These are phyloP conservation scores for Tiphia femorata DNA, from an alignment of 2,888 invertebrate species.

Conservation along the genomic window DNA sequence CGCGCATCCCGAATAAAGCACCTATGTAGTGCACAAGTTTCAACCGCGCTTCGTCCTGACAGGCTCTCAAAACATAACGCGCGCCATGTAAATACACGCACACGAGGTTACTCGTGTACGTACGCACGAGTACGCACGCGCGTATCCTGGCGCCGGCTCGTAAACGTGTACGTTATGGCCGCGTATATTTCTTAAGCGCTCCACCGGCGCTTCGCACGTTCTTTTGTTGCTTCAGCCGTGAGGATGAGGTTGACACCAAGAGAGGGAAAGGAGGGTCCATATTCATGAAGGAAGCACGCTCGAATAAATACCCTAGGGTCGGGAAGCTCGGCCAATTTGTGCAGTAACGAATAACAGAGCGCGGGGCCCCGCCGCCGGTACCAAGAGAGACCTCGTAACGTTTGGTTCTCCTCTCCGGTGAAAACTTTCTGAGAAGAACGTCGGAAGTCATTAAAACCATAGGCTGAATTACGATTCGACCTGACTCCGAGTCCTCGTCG, in stretches of 20 bases:
- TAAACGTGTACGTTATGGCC: constrained; percentile 12
- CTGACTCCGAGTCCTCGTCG: too few relatives aligned
- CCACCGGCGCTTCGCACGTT: constrained; percentile 17
- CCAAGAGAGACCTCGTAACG: too few relatives aligned
- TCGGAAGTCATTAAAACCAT: too few relatives aligned
- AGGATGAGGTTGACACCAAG: constrained; percentile 13
- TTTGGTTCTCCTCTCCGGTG: background rate
- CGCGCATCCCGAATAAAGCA: too few relatives aligned
- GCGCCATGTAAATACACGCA: too few relatives aligned
- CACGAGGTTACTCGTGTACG: too few relatives aligned
- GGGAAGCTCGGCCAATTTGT: constrained; percentile 30
- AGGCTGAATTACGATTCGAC: too few relatives aligned
- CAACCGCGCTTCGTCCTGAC: too few relatives aligned
- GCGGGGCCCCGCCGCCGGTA: background rate
- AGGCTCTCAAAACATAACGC: too few relatives aligned
- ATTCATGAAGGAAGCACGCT: constrained; percentile 40
- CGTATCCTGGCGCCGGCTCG: background rate
- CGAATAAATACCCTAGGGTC: constrained; percentile 27
- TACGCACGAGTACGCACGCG: background rate
- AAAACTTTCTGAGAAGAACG: constrained; percentile 11
- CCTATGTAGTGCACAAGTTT: too few relatives aligned
- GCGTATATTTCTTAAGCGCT: constrained; percentile 27
- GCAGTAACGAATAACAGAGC: constrained; percentile 22
- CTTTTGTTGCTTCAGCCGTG: constrained; percentile 19
- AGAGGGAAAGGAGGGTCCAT: too few relatives aligned